Conservation (phyloP, 2,888 invertebrate genomes). For the Marronus borbonicus region DNA sequence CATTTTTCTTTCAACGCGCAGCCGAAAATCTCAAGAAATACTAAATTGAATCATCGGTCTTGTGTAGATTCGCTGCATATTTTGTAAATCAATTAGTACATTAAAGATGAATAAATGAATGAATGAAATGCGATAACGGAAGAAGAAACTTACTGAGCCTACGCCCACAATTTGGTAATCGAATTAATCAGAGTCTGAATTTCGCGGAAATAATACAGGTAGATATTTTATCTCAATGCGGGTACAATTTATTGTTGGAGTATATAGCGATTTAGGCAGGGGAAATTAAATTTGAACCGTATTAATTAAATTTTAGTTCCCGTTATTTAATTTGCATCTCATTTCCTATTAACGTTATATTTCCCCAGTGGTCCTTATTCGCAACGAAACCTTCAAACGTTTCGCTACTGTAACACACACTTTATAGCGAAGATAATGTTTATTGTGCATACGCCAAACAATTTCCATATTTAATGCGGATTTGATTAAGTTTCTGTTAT, state of each 20-base stretch:
- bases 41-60: no score
- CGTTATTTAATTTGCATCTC: constrained; percentile 30
- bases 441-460: constrained; percentile 40
- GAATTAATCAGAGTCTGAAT: neutral
- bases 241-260: neutral
- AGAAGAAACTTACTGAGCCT: no score
- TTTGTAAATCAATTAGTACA: no score
- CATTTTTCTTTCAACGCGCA: no score
- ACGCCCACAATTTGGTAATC: neutral
- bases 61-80: no score
- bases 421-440: constrained; percentile 31
- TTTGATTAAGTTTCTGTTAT: constrained; percentile 44
- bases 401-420: constrained; percentile 3
- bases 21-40: no score
- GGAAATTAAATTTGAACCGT: constrained; percentile 32
- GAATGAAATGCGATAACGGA: no score
- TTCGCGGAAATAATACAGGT: neutral
- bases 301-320: constrained; percentile 37
- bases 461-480: constrained; percentile 37
- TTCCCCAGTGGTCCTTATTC: neutral
- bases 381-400: constrained; percentile 12
- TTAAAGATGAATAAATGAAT: no score
- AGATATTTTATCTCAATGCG: neutral
- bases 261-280: neutral
- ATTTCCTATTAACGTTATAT: constrained; percentile 9